A percentile compares a stretch with the other conserved stretches of the same genome.
Evolutionary conservation across 2,797 vertebrate species (phyloP).

Genomic region (Mormyrus proboscirostris): DNA sequence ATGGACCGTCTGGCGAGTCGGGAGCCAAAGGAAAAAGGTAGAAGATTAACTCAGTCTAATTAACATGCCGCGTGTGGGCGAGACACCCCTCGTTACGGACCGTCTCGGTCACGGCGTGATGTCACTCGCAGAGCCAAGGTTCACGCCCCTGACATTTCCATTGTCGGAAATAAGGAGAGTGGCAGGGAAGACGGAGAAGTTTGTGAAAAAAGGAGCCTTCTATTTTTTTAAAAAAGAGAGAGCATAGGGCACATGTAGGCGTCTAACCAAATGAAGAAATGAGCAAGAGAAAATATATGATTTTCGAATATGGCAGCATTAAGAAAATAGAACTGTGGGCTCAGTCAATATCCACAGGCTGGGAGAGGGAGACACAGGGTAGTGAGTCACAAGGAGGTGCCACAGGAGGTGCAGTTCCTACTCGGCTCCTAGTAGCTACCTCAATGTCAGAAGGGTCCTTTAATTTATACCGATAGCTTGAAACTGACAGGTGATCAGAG

Average conservation of each 20-base stretch:
- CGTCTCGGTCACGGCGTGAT: neutral
- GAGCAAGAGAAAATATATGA: neutral
- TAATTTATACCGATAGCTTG: neutral
- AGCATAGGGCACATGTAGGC: neutral
- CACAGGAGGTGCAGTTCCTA: neutral
- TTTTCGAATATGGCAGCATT: neutral
- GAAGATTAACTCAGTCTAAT: neutral
- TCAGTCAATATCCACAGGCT: neutral
- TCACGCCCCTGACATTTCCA: neutral
- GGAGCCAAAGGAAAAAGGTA: neutral
- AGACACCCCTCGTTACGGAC: neutral
- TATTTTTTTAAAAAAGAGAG: neutral
- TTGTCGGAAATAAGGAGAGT: neutral
- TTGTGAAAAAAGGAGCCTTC: neutral
- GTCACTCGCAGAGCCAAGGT: neutral
- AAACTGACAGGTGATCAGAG: neutral
- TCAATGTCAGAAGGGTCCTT: neutral
- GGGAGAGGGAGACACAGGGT: neutral
- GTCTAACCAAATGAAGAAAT: neutral
- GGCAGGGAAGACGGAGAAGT: neutral
- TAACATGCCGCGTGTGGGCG: neutral
- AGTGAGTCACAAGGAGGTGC: neutral
- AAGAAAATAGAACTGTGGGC: neutral
- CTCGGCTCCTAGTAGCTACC: neutral
- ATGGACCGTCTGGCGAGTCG: neutral